A percentile compares a stretch with the other conserved stretches of the same genome.
These are phyloP conservation scores for Dinoponera quadriceps DNA, from an alignment of 1,140 invertebrate genomes.

Conservation along the genomic window DNA sequence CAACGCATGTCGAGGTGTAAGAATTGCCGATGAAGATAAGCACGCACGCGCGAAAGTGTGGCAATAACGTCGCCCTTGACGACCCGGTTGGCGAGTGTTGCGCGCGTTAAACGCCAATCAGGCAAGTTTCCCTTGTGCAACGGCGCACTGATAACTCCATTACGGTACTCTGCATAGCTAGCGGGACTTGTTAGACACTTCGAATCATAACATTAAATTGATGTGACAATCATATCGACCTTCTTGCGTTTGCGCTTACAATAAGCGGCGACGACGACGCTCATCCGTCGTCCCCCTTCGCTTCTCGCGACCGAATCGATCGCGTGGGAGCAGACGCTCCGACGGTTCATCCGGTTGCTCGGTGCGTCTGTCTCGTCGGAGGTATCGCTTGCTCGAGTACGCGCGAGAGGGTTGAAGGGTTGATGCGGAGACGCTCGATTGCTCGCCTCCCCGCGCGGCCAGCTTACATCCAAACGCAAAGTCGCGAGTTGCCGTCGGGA, in stretches of 20 bases:
- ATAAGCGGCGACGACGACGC: slow-evolving; percentile 9
- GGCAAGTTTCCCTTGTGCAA: slow-evolving; percentile 58
- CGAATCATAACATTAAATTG: slow-evolving; percentile 61
- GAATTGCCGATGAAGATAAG: neutral
- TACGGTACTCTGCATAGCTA: slow-evolving; percentile 41
- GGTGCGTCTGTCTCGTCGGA: too few relatives aligned
- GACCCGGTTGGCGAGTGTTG: slow-evolving; percentile 38
- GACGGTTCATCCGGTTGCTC: too few relatives aligned
- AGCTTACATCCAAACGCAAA: neutral
- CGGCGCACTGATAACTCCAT: slow-evolving; percentile 55
- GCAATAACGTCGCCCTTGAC: slow-evolving; percentile 37
- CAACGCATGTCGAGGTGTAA: neutral
- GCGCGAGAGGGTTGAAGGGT: neutral
- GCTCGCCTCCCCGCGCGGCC: too few relatives aligned
- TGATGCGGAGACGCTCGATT: slow-evolving; percentile 10
- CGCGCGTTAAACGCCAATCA: slow-evolving; percentile 56
- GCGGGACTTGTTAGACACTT: slow-evolving; percentile 58
- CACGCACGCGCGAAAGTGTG: slow-evolving; percentile 15
- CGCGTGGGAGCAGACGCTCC: neutral
- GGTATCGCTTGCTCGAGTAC: too few relatives aligned
- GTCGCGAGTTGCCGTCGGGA: slow-evolving; percentile 11
- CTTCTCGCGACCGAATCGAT: neutral
- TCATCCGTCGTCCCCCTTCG: slow-evolving; percentile 32
- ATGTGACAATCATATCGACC: slow-evolving; percentile 55
- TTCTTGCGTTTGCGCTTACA: slow-evolving; percentile 27